Percentiles rank a stretch among this genome's conserved stretches.
Evolutionary conservation across 2,113 vertebrate genomes (phyloP).

Genomic region (Ploceus nigricollis): DNA sequence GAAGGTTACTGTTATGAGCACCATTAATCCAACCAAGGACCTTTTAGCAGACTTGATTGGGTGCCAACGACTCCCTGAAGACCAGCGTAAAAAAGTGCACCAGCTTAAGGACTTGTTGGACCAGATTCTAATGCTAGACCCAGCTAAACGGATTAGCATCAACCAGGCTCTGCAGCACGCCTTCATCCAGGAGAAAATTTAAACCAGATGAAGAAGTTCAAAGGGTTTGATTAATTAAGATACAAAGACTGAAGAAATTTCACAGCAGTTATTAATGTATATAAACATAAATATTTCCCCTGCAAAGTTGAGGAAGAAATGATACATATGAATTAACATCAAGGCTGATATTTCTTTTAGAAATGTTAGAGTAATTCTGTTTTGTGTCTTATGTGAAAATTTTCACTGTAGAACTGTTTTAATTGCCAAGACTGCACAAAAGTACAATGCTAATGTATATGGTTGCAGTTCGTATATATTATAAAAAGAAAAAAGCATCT

Average conservation of each 20-base stretch:
- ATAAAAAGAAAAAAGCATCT: constrained; percentile 68
- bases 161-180: constrained; percentile 99
- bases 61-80: constrained; percentile 95
- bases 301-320: constrained; percentile 83
- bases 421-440: constrained; percentile 84
- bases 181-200: constrained; percentile 99
- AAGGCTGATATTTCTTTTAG: constrained; percentile 83
- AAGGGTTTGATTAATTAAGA: constrained; percentile 84
- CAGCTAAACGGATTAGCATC: constrained; percentile 98
- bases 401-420: constrained; percentile 83
- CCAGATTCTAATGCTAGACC: constrained; percentile 97
- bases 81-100: constrained; percentile 99
- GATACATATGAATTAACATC: constrained; percentile 82
- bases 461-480: constrained; percentile 76
- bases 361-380: constrained; percentile 82
- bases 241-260: constrained; percentile 84
- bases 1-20: constrained; percentile 99
- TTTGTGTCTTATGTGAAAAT: constrained; percentile 79
- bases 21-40: constrained; percentile 99
- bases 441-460: constrained; percentile 77
- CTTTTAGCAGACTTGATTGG: constrained; percentile 94
- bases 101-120: constrained; percentile 98
- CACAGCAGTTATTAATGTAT: constrained; percentile 84
- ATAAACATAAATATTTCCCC: constrained; percentile 87
- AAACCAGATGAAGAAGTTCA: constrained; percentile 77